Percentiles rank a stretch among this genome's conserved stretches.
These are phyloP conservation scores for Octodon degus DNA, from an alignment of 2,113 vertebrate species.

Conservation along the genomic window DNA sequence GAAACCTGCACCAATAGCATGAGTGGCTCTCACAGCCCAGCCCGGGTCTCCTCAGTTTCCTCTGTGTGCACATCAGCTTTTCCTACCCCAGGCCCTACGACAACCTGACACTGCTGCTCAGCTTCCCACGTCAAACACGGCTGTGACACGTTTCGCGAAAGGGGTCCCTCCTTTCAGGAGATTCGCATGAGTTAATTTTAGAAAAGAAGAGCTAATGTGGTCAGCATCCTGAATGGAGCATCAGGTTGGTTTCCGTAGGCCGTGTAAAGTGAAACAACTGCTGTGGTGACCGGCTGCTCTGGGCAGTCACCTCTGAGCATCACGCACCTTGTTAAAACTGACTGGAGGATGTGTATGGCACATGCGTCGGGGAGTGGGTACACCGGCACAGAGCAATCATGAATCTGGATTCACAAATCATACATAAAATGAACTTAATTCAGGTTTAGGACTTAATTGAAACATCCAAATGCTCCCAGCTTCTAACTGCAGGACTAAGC, in stretches of 20 bases:
- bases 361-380: neutral
- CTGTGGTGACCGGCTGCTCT: neutral
- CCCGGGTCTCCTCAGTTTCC: neutral
- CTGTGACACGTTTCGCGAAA: slow-evolving; percentile 58
- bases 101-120: slow-evolving; percentile 52
- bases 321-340: neutral
- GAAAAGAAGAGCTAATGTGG: slow-evolving; percentile 20
- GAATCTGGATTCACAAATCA: neutral
- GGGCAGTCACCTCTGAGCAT: neutral
- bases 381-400: neutral
- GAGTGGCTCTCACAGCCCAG: neutral
- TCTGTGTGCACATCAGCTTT: slow-evolving; percentile 1
- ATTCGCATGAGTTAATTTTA: slow-evolving; percentile 45
- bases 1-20: neutral
- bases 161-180: slow-evolving; percentile 39
- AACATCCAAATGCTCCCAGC: slow-evolving; percentile 30
- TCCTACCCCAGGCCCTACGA: neutral
- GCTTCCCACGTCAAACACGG: slow-evolving; percentile 40
- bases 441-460: slow-evolving; percentile 1
- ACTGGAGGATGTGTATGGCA: neutral
- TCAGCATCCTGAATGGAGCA: neutral
- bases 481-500: slow-evolving; percentile 8
- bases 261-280: neutral
- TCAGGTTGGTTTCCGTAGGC: neutral
- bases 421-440: slow-evolving; percentile 9